phyloP scores from a whole-genome alignment of 1,140 invertebrate genomes.

The Acromyrmex charruanus region DNA sequence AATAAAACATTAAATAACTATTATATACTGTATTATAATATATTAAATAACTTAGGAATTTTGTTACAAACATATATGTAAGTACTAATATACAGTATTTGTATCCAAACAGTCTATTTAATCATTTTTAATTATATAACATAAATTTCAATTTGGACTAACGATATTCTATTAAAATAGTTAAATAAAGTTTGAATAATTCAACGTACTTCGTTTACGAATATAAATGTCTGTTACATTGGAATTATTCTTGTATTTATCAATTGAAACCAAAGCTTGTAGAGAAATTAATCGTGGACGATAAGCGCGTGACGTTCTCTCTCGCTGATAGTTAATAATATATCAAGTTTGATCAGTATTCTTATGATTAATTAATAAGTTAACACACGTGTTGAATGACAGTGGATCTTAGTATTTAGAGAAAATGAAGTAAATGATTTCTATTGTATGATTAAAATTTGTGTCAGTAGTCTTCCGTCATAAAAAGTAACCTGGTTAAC shows the following conservation, averaged over 20 bases:
- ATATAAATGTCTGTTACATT: constrained; percentile 29
- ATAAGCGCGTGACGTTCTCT: constrained; percentile 4
- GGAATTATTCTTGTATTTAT: constrained; percentile 27
- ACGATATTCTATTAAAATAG: neutral
- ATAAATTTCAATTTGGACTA: neutral
- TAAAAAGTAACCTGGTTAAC: neutral
- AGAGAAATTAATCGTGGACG: constrained; percentile 46
- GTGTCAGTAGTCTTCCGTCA: neutral
- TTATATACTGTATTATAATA: neutral
- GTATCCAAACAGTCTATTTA: neutral
- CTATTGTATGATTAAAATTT: neutral
- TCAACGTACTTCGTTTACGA: neutral
- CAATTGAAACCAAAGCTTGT: constrained; percentile 16
- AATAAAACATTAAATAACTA: neutral
- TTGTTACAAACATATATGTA: neutral
- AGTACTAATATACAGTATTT: neutral
- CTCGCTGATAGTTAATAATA: constrained; percentile 37
- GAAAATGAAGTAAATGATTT: neutral
- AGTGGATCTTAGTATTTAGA: neutral
- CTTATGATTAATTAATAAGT: constrained; percentile 53
- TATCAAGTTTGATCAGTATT: constrained; percentile 16
- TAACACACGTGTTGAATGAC: constrained; percentile 14
- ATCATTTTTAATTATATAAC: neutral
- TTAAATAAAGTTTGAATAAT: neutral
- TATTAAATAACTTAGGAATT: neutral